These are phyloP conservation scores for Ammodytes marinus DNA, from an alignment of 2,113 vertebrate genomes.

Conservation along the genomic window DNA sequence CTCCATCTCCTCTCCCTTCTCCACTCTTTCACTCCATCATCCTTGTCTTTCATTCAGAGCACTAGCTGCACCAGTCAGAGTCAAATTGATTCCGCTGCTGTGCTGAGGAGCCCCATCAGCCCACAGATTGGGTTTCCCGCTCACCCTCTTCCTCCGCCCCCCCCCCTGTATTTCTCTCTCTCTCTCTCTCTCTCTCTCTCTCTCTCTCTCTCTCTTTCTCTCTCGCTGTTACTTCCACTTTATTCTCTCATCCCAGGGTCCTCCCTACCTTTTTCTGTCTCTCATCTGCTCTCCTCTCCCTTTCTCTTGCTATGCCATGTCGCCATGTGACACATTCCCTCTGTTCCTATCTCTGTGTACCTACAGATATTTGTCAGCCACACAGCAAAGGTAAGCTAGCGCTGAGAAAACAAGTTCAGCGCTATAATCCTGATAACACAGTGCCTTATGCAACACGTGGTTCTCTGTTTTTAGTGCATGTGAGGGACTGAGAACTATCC, in stretches of 20 bases:
- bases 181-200: slow-evolving; percentile 15
- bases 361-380: slow-evolving; percentile 42
- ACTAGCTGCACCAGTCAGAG: slow-evolving; percentile 77
- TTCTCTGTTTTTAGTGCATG: not conserved
- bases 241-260: slow-evolving; percentile 4
- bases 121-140: slow-evolving; percentile 77
- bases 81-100: slow-evolving; percentile 82
- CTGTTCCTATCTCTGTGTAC: slow-evolving; percentile 1
- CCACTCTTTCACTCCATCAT: slow-evolving; percentile 66
- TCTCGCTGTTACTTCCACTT: slow-evolving; percentile 33
- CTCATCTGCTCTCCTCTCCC: slow-evolving; percentile 17
- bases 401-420: slow-evolving; percentile 25
- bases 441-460: not conserved
- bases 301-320: not conserved
- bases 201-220: not conserved
- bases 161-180: slow-evolving; percentile 49
- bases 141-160: slow-evolving; percentile 67
- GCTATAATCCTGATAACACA: slow-evolving; percentile 31
- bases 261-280: slow-evolving; percentile 19
- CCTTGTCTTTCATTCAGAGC: slow-evolving; percentile 70
- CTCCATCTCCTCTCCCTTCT: slow-evolving; percentile 54
- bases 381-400: slow-evolving; percentile 31
- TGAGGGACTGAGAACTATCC: not conserved
- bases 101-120: slow-evolving; percentile 80
- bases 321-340: slow-evolving; percentile 4